Percentiles rank a stretch among this genome's conserved stretches.
phyloP scores from a whole-genome alignment of 2,797 vertebrate genomes.

The Spizella passerina region DNA sequence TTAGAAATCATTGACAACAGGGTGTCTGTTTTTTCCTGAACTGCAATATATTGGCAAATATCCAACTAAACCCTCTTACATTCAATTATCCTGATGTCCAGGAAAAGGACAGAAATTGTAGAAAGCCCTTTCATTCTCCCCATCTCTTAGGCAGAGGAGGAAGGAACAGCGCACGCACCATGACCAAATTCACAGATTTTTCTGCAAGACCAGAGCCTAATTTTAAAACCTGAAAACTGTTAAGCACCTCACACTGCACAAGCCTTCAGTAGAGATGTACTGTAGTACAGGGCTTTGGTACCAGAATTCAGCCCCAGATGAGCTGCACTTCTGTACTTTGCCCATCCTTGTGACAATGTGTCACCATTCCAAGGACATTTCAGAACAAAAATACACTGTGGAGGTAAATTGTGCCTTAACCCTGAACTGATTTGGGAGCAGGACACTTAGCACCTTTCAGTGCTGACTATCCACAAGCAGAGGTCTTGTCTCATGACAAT shows the following conservation, averaged over 20 bases:
- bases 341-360: neutral
- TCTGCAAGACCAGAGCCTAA: neutral
- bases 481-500: neutral
- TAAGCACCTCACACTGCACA: neutral
- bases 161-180: neutral
- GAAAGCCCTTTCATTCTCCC: neutral
- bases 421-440: neutral
- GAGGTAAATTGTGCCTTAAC: neutral
- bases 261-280: neutral
- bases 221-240: neutral
- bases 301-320: neutral
- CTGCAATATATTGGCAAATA: neutral
- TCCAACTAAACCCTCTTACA: neutral
- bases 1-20: neutral
- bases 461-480: neutral
- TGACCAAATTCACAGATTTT: neutral
- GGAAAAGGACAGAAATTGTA: neutral
- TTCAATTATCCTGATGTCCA: neutral
- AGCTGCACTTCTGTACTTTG: neutral
- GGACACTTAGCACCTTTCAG: neutral
- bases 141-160: neutral
- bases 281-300: neutral
- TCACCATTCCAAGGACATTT: neutral
- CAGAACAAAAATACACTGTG: neutral
- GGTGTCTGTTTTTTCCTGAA: neutral